Percentiles rank a stretch among this genome's conserved stretches.
Evolutionary conservation across 2,797 vertebrate genomes (phyloP).

Genomic region (Arrhamphus sclerolepis): DNA sequence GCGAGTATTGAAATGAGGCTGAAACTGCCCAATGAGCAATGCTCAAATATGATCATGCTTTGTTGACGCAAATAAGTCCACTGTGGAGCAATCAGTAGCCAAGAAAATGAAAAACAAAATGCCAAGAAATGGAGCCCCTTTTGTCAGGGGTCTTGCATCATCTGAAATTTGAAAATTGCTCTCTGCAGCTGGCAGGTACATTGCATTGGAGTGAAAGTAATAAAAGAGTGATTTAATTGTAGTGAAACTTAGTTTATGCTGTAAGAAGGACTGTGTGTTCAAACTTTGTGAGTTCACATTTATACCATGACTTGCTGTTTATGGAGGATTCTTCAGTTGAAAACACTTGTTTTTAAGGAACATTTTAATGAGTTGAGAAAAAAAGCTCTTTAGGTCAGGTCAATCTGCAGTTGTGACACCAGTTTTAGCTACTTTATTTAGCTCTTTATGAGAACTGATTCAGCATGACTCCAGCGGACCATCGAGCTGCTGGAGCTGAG

Average conservation of each 20-base stretch:
- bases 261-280: not conserved
- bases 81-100: not conserved
- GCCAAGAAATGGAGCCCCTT: too few relatives aligned
- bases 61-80: constrained; percentile 11
- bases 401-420: too few relatives aligned
- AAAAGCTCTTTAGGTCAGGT: too few relatives aligned
- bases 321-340: not conserved
- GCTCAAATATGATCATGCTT: constrained; percentile 8
- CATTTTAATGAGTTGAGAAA: not conserved
- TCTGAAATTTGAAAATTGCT: not conserved
- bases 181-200: too few relatives aligned
- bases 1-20: not conserved
- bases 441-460: too few relatives aligned
- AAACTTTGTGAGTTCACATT: not conserved
- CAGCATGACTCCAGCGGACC: too few relatives aligned
- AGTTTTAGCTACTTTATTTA: too few relatives aligned
- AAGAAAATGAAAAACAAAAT: too few relatives aligned
- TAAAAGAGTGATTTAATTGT: not conserved
- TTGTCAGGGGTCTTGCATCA: not conserved
- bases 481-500: too few relatives aligned
- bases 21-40: constrained; percentile 6
- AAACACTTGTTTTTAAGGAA: not conserved
- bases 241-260: constrained; percentile 3
- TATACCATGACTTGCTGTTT: not conserved
- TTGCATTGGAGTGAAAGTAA: not conserved